Base-by-base conservation (phyloP, 2,888 invertebrate species). In the Drosophila recens region DNA sequence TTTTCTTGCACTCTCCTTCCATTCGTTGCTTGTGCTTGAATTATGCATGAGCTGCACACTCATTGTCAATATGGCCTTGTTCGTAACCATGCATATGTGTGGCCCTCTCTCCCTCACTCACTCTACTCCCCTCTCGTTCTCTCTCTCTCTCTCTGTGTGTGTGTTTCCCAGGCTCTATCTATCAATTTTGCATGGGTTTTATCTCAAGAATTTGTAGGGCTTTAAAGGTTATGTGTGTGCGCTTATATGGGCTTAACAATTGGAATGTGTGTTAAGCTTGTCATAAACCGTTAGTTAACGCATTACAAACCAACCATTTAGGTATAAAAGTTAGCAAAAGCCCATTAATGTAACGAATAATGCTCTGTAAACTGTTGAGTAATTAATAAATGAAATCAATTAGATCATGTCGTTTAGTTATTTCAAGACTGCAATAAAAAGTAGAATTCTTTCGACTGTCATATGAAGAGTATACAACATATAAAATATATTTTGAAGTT, bases 51-150 rank as follows among this genome's bases (percentile, higher is more conserved):
- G 72, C 57, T 59, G 63, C 75, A 66, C 74, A 65, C 58, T 54
- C 64, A 72, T 79, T 84, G 82, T 84, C 83, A 84, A 76, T 81
- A 70, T 74, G 87, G 70, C 87, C 87, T 84, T 83, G 85, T 68
- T 48, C 67, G 40, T 54, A 23, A 17, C 48, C 49, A 48, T 54
- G 52, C 49, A 58, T 54, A 9, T 51, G n/a, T 54, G 42, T 43
- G 42, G 13, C 23, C 40, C 15, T 38, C n/a, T 42, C 40, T 40
- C 27, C 15, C 10, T 11, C 42, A 17, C 15, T 40, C 3, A 9
- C 20, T 2, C 23, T 5, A 9, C 8, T 27, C 11, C 17, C 23
- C n/a, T 56, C 6, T 33, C 8, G 0, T 15, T 23, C 11, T 23
- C 20, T 33, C 17, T n/a, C n/a, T n/a, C n/a, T n/a, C 17, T 49